Evolutionary conservation across 64 coral and sea anemone species (phyloP).

Genomic region (Stichodactyla mertensii): DNA sequence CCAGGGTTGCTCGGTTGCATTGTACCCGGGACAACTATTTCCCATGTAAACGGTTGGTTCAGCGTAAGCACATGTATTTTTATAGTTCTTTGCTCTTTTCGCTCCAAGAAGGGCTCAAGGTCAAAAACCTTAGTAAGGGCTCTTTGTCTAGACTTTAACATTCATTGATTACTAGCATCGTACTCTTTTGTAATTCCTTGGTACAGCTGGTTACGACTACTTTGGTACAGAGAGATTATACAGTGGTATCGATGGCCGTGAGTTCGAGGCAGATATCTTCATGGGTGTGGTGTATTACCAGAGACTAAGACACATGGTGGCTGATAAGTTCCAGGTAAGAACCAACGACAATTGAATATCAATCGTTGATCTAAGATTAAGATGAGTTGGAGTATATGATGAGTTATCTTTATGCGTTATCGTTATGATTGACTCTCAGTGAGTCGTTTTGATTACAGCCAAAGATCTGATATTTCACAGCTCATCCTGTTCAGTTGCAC

Average conservation of each 20-base stretch:
- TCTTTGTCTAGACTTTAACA: too few species aligned
- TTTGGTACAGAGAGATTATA: constrained; percentile 96
- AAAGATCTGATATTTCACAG: background rate
- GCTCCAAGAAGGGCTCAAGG: too few species aligned
- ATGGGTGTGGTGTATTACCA: constrained; percentile 98
- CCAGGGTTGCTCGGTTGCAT: too few species aligned
- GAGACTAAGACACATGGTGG: constrained; percentile 96
- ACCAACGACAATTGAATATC: background rate
- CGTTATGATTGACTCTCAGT: background rate
- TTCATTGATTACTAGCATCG: too few species aligned
- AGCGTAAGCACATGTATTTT: too few species aligned
- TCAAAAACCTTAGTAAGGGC: too few species aligned
- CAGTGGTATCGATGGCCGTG: constrained; percentile 81
- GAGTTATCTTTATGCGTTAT: constrained; percentile 49
- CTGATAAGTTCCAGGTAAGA: constrained; percentile 92
- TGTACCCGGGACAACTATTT: too few species aligned
- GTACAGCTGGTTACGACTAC: constrained; percentile 93
- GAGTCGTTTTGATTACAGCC: background rate
- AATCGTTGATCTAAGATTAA: background rate
- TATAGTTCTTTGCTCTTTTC: too few species aligned
- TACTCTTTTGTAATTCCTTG: background rate
- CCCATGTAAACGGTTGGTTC: too few species aligned
- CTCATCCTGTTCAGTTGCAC: background rate
- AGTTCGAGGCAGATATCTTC: constrained; percentile 98
- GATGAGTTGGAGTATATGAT: constrained; percentile 46